Base-by-base conservation (phyloP, 2,888 invertebrate species). In the Cryptocephalus primarius region DNA sequence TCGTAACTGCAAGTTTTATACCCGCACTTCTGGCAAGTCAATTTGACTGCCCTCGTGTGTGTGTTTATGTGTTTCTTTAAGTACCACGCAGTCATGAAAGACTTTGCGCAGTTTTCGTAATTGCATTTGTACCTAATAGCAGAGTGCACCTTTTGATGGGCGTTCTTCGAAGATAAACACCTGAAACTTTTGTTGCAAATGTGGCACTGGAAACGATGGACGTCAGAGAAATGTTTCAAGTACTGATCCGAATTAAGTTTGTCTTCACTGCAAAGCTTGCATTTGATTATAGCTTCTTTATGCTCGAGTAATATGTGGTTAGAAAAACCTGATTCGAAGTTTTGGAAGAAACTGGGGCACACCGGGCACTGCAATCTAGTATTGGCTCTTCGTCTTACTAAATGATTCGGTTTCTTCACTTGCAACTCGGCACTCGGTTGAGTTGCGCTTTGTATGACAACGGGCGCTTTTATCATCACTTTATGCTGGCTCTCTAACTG, bases 1-100 rank as follows among this genome's bases (percentile, higher is more conserved):
- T 59, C 58, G 12, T 53, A 56, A 6, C 22, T 22, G 22, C 22
- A 22, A 4, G 53, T 54, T 40, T 52, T 55, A 42, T 56, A 60
- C 8, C 58, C 57, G 44, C 61, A 61, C 33, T 55, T 39, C 10
- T 48, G 44, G 42, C 60, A 61, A 22, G 54, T 45, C 45, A 56
- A 54, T 12, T 53, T 56, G 10, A 45, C 47, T 12, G 52, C 48
- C 2, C 50, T 46, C 2, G 51, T 49, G 49, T 61, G 61, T 1
- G 49, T 40, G 9, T 45, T 34, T 39, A 49, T 39, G 36, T 61
- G 61, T 45, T 55, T 57, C 11, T 48, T 49, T 14, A 59, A 46
- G 33, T 48, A 50, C 42, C 54, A 55, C 9, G 53, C 51, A 8
- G 48, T 45, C 8, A 43, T 42, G 40, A 59, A 61, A 3, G 49